A percentile compares a stretch with the other conserved stretches of the same genome.
Conservation (phyloP, 2,113 vertebrate species). For the Lophius piscatorius region DNA sequence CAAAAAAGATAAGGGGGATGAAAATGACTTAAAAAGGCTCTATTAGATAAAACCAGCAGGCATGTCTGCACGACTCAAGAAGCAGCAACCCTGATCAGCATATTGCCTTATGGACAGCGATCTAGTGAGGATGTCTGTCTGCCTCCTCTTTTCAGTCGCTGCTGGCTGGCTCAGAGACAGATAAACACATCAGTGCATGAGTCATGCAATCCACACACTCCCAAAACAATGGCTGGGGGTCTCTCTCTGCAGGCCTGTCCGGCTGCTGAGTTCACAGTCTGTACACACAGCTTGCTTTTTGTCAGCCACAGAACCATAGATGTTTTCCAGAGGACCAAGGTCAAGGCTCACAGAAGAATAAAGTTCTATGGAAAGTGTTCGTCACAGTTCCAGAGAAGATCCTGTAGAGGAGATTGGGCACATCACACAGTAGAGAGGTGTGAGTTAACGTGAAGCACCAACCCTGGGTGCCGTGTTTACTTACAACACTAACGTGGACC, state of each 20-base stretch:
- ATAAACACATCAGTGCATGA: conserved; percentile 76
- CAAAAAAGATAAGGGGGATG: conserved; percentile 5
- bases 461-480: too few species aligned
- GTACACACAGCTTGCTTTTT: conserved; percentile 62
- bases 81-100: conserved; percentile 16
- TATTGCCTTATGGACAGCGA: conserved; percentile 20
- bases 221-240: conserved; percentile 81
- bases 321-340: conserved; percentile 61
- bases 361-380: conserved; percentile 17
- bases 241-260: conserved; percentile 50
- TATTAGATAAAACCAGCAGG: conserved; percentile 25
- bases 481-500: background rate
- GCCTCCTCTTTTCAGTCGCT: conserved; percentile 6
- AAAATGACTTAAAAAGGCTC: conserved; percentile 3
- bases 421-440: background rate
- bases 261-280: conserved; percentile 77
- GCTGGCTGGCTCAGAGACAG: conserved; percentile 52
- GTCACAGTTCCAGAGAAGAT: background rate
- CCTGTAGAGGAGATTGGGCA: too few species aligned
- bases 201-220: conserved; percentile 73
- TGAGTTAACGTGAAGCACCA: too few species aligned
- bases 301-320: conserved; percentile 44
- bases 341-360: background rate
- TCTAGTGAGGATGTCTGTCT: conserved; percentile 13
- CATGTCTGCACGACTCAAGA: too few species aligned